These are phyloP conservation scores for Hypsopygia costalis DNA, from an alignment of 2,888 invertebrate species.

Conservation along the genomic window DNA sequence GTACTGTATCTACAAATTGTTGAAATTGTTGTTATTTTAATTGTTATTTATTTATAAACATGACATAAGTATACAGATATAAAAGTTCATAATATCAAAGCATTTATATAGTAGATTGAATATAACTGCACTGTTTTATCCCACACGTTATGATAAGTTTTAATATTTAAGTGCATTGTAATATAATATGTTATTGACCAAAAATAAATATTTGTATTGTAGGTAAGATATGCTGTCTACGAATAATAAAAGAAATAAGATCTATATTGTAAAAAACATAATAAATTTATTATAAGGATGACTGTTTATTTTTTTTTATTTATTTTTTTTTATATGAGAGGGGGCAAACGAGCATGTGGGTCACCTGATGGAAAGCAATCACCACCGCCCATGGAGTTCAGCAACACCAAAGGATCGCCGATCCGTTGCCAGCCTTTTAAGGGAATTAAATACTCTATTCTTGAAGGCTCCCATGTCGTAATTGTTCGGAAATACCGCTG, in stretches of 20 bases:
- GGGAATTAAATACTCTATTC: too few species aligned
- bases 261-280: conserved; percentile 36
- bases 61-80: conserved; percentile 1
- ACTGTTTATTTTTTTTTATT: conserved; percentile 3
- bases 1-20: conserved; percentile 12
- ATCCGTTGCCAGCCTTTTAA: too few species aligned
- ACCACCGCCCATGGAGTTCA: too few species aligned
- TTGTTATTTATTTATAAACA: conserved; percentile 12
- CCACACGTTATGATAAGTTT: conserved; percentile 43
- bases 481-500: too few species aligned
- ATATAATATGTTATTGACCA: conserved; percentile 42
- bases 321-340: too few species aligned
- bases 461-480: too few species aligned
- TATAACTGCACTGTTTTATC: conserved; percentile 55
- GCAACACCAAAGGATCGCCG: too few species aligned
- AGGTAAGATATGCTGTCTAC: conserved; percentile 26
- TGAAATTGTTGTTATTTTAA: conserved; percentile 13
- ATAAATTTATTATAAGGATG: conserved; percentile 39
- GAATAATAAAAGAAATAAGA: conserved; percentile 37
- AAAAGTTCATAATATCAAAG: conserved; percentile 29
- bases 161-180: conserved; percentile 27
- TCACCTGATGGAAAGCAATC: too few species aligned
- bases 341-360: too few species aligned
- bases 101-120: conserved; percentile 39
- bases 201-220: conserved; percentile 33